Evolutionary conservation across 2,797 vertebrate species (phyloP), one percentile per base, ranked within the genome.

Genomic region (Acridotheres tristis): DNA sequence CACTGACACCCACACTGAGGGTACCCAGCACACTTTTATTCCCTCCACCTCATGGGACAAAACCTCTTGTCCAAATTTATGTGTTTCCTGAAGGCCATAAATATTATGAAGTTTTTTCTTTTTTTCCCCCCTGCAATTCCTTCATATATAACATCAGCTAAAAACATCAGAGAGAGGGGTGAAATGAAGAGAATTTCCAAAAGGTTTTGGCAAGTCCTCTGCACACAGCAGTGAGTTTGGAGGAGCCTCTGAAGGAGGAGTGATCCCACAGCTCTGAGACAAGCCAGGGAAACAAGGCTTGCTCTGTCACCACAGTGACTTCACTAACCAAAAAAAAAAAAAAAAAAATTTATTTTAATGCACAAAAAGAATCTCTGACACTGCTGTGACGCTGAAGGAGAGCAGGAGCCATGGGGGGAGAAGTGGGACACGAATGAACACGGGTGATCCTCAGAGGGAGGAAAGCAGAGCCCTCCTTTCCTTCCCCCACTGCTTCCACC

Each of bases 391-490:
- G 34, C 34, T 29, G 91, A n/a, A 79, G 75, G 67, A 80, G 84
- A 67, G 77, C 80, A 16, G 63, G 34, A 40, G 45, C 22, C 2
- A 2, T 0, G 58, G 23, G 50, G 42, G 43, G 43, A 48, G 66
- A 50, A 61, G 76, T 32, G 67, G 66, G 91, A 74, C 83, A 62
- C 55, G 27, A 73, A 61, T 82, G 57, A 87, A 88, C 69, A 86
- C 87, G 93, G 74, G 88, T 90, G 48, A 17, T 93, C 47, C 93
- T 95, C 88, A 75, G 85, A 75, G 74, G 83, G 80, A 86, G 74
- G 92, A 90, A 93, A 94, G 94, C 75, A 94, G 96, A 96, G 73
- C 84, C 62, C 74, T 96, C 94, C 90, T 75, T 43, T 58, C 51
- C 82, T 92, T 82, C 87, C 90, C 88, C 90, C 81, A 50, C 62